A percentile compares a stretch with the other conserved stretches of the same genome.
Evolutionary conservation across 2,888 invertebrate species (phyloP).

Genomic region (Parnassius apollo): DNA sequence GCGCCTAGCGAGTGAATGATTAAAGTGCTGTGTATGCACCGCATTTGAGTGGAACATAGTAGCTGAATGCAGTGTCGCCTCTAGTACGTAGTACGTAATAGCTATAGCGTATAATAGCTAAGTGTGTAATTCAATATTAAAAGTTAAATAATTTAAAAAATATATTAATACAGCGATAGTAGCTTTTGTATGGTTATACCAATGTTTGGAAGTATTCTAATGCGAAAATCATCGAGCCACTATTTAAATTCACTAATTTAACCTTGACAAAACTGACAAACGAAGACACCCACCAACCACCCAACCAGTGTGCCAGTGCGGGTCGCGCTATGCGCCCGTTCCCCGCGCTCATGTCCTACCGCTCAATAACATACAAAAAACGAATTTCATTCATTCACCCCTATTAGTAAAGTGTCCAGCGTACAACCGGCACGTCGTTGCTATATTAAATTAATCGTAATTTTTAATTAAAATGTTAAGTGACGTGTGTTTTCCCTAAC

Average conservation of each 20-base stretch:
- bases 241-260: neutral
- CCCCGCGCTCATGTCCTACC: constrained; percentile 3
- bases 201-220: neutral
- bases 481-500: constrained; percentile 1
- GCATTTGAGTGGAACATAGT: no score
- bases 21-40: no score
- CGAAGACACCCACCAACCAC: no score
- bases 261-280: constrained; percentile 2
- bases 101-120: no score
- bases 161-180: no score
- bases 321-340: constrained; percentile 18
- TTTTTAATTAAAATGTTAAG: neutral
- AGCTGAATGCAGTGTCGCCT: no score
- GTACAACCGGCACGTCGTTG: neutral
- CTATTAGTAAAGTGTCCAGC: neutral
- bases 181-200: no score
- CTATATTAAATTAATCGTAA: neutral
- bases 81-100: no score
- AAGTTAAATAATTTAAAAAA: no score
- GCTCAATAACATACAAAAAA: neutral
- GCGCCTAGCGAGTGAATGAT: no score
- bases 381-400: neutral
- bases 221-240: no score
- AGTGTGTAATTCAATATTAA: no score
- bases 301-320: constrained; percentile 18